phyloP scores from a whole-genome alignment of 2,113 vertebrate species.

The Chinchilla lanigera region DNA sequence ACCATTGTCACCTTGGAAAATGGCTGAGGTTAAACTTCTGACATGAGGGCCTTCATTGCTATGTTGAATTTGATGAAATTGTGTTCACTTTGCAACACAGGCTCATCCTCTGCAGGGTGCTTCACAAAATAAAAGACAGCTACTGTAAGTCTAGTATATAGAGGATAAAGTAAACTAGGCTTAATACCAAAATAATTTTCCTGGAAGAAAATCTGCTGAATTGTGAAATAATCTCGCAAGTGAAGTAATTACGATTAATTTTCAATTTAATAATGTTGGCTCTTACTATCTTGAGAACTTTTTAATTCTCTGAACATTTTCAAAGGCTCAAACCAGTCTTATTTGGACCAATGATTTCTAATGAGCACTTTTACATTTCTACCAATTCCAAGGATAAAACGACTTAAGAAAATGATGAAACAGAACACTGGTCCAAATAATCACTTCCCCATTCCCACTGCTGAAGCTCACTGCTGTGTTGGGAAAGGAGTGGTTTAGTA shows the following conservation, averaged over 20 bases:
- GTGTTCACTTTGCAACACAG: slow-evolving; percentile 56
- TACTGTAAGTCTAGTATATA: slow-evolving; percentile 41
- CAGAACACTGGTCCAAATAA: slow-evolving; percentile 33
- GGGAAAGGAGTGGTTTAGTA: not conserved
- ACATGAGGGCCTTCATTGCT: not conserved
- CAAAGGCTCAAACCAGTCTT: slow-evolving; percentile 39
- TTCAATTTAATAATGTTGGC: slow-evolving; percentile 27
- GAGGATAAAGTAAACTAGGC: not conserved
- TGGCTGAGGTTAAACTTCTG: not conserved
- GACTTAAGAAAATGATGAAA: slow-evolving; percentile 38
- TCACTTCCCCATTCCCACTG: not conserved
- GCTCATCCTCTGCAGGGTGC: not conserved
- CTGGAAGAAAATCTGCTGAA: slow-evolving; percentile 50
- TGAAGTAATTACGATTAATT: slow-evolving; percentile 66
- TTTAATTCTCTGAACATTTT: slow-evolving; percentile 46
- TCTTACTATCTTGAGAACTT: slow-evolving; percentile 16
- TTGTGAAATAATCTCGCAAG: slow-evolving; percentile 58
- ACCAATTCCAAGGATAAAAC: slow-evolving; percentile 20
- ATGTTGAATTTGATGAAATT: slow-evolving; percentile 52
- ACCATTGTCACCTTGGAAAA: not conserved
- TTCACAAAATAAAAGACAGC: slow-evolving; percentile 9
- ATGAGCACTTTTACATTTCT: slow-evolving; percentile 28
- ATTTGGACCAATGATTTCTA: slow-evolving; percentile 30
- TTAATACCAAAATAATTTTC: slow-evolving; percentile 54
- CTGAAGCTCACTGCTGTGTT: slow-evolving; percentile 11